Percentiles rank a stretch among this genome's conserved stretches.
Conservation (phyloP, 2,113 vertebrate genomes). For the Naja naja region DNA sequence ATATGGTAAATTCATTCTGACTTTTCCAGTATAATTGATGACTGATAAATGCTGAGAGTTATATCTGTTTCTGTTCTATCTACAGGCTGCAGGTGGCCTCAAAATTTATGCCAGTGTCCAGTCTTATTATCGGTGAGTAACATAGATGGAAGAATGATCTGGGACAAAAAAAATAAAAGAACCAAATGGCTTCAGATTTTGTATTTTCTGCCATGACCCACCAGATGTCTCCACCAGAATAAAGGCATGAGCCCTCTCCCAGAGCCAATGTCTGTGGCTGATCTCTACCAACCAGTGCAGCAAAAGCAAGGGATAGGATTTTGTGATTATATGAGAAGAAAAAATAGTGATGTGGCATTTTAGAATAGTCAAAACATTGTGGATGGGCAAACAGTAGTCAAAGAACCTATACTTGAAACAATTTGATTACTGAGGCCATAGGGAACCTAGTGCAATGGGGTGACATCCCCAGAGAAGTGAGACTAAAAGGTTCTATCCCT, state of each 20-base stretch:
- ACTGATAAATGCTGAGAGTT: background rate
- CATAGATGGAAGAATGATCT: background rate
- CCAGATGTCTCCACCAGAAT: background rate
- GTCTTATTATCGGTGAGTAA: slow-evolving; percentile 91
- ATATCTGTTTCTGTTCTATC: rapidly evolving
- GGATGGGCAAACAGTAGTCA: background rate
- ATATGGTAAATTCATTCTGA: background rate
- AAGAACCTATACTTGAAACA: background rate
- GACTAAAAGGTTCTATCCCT: background rate
- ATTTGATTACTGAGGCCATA: background rate
- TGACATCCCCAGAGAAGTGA: background rate
- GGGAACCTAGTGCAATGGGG: background rate
- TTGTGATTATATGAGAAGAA: background rate
- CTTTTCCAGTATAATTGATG: background rate
- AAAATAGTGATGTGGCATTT: background rate
- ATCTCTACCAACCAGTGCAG: background rate
- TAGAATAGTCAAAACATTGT: background rate
- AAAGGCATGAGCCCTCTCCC: background rate
- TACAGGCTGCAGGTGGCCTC: slow-evolving; percentile 92
- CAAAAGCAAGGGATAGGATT: background rate
- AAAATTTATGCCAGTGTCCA: slow-evolving; percentile 97
- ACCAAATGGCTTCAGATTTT: background rate
- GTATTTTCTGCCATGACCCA: background rate
- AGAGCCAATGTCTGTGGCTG: background rate
- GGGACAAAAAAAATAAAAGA: background rate